phyloP scores from a whole-genome alignment of 2,797 vertebrate genomes.

The Mico argentatus region DNA sequence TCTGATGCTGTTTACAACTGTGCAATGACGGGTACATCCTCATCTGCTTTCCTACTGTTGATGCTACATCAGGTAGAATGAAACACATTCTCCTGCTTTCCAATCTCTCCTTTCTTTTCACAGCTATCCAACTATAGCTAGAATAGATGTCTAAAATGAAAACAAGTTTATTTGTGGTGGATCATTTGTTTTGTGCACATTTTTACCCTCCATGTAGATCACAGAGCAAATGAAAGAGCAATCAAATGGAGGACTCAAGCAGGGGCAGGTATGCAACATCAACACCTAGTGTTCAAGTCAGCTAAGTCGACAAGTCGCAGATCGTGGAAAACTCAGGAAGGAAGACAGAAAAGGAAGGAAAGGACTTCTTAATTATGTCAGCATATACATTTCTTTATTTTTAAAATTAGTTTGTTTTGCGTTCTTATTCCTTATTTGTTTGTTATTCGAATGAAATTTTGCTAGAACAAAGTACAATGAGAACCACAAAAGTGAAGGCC shows the following conservation, averaged over 20 bases:
- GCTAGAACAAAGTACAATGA: not conserved
- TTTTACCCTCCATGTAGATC: not conserved
- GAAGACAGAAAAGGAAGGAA: not conserved
- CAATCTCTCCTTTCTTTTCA: not conserved
- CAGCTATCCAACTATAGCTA: not conserved
- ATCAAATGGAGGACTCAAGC: not conserved
- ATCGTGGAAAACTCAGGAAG: not conserved
- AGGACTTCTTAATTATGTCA: not conserved
- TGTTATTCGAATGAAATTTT: not conserved
- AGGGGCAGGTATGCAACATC: not conserved
- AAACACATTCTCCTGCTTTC: not conserved
- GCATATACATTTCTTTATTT: not conserved
- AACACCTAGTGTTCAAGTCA: not conserved
- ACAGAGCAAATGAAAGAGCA: not conserved
- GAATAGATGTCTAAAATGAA: not conserved
- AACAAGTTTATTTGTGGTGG: not conserved
- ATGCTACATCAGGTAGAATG: not conserved
- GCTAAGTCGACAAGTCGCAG: not conserved
- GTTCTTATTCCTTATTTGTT: not conserved
- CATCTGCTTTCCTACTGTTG: not conserved
- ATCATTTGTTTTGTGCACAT: conserved; percentile 4
- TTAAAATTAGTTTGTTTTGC: not conserved
- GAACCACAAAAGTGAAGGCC: not conserved
- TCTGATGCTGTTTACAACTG: not conserved
- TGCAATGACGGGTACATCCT: not conserved